Evolutionary conservation across 2,888 invertebrate species (phyloP).

Genomic region (Lutraria lutraria): DNA sequence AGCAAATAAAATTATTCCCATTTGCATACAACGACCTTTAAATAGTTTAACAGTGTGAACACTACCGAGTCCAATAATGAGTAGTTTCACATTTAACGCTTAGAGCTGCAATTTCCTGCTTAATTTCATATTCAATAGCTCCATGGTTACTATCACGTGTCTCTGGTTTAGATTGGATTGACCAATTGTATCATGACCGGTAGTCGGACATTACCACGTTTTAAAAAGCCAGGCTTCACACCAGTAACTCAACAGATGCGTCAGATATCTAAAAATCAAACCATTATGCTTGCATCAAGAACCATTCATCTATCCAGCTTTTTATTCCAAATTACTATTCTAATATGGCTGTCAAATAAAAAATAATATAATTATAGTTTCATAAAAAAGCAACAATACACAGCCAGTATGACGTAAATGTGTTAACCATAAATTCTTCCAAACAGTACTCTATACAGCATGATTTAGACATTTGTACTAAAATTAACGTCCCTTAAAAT

Average conservation of each 20-base stretch:
- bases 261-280: no score
- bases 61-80: not conserved
- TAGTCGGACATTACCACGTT: not conserved
- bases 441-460: no score
- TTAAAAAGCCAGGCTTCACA: not conserved
- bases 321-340: no score
- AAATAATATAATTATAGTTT: no score
- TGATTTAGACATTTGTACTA: no score
- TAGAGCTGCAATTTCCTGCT: not conserved
- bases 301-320: no score
- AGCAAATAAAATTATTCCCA: not conserved
- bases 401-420: no score
- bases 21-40: conserved; percentile 16
- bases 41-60: not conserved
- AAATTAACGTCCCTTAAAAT: no score
- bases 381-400: no score
- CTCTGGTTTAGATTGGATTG: not conserved
- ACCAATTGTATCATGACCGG: not conserved
- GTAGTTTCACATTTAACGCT: not conserved
- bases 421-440: no score
- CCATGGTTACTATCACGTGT: not conserved
- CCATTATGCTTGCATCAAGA: no score
- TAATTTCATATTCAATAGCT: not conserved
- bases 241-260: not conserved
- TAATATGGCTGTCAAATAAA: no score